phyloP scores from a whole-genome alignment of 2,888 invertebrate genomes.

The Zelleria hepariella region DNA sequence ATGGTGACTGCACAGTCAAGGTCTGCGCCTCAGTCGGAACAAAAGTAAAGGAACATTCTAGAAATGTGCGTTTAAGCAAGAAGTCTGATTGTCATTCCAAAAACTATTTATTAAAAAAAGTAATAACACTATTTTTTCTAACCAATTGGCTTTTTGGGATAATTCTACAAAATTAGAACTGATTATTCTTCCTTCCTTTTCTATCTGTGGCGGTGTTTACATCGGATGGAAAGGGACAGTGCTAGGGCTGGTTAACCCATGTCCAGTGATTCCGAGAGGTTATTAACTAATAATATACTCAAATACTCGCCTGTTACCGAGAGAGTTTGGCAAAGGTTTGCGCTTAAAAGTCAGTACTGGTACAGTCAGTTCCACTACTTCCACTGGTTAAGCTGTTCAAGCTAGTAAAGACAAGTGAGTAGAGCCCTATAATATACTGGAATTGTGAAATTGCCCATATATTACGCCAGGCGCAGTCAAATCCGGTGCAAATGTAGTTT shows the following conservation, averaged over 20 bases:
- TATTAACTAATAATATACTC: neutral
- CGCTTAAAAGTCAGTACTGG: too few species aligned
- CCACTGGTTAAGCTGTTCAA: too few species aligned
- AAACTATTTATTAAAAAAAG: slow-evolving; percentile 17
- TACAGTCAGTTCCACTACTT: too few species aligned
- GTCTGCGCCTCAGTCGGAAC: neutral
- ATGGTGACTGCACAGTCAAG: neutral
- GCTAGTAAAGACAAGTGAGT: too few species aligned
- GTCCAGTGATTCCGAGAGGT: neutral
- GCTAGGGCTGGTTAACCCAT: neutral
- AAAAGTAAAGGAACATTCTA: neutral
- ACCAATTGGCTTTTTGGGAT: neutral
- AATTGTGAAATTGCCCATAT: too few species aligned
- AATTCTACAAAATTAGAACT: neutral
- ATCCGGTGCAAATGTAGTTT: neutral
- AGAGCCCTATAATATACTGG: too few species aligned
- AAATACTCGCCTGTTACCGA: neutral
- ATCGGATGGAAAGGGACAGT: neutral
- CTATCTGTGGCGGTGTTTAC: neutral
- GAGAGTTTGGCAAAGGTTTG: neutral
- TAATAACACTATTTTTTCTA: neutral
- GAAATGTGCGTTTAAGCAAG: slow-evolving; percentile 19
- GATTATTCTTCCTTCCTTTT: neutral
- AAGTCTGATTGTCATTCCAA: slow-evolving; percentile 62
- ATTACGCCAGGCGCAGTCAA: too few species aligned